phyloP scores from a whole-genome alignment of 2,113 vertebrate genomes.

The Formicarius rufipectus region DNA sequence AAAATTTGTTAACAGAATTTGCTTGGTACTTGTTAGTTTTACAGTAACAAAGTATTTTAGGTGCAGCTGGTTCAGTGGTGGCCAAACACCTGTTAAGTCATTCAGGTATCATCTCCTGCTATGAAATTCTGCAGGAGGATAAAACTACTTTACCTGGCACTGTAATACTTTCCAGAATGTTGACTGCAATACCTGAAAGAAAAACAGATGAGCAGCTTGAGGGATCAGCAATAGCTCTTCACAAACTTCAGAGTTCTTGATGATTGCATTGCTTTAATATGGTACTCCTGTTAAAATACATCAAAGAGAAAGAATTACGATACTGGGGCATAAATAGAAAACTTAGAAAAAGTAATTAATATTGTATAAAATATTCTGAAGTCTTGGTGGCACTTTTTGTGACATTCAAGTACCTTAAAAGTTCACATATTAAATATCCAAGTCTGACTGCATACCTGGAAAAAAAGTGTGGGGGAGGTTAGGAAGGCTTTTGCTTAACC shows the following conservation, averaged over 20 bases:
- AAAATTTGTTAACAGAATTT: neutral
- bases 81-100: neutral
- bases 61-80: neutral
- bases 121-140: neutral
- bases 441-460: neutral
- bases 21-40: neutral
- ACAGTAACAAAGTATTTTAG: neutral
- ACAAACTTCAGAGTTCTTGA: neutral
- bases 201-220: slow-evolving; percentile 31
- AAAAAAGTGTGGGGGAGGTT: neutral
- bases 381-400: neutral
- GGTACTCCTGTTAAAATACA: neutral
- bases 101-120: neutral
- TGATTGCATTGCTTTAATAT: neutral
- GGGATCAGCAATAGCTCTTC: neutral
- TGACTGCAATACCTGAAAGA: neutral
- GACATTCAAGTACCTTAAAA: neutral
- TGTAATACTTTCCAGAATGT: neutral
- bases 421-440: neutral
- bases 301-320: neutral
- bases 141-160: neutral
- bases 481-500: neutral
- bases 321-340: neutral
- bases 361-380: neutral
- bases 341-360: neutral